Evolutionary conservation across 1,140 invertebrate species (phyloP), one percentile per base, ranked within the genome.

Genomic region (Zaprionus vittiger): DNA sequence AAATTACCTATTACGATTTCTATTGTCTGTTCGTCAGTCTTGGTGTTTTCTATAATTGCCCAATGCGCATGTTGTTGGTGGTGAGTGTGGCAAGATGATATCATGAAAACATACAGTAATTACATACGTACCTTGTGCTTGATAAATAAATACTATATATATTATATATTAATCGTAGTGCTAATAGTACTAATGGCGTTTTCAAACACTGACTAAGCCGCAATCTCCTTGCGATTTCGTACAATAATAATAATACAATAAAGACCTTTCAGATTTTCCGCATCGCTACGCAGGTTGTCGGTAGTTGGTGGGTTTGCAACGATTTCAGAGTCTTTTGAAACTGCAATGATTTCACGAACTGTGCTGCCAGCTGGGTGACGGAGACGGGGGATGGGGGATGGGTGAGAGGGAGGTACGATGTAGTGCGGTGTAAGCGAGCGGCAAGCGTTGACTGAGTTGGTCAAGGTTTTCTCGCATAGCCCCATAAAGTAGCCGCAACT

Each of bases 211-310:
- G 4, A 56, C 41, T 49, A 64, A 71, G 17, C 54, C 14, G 73
- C 60, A 75, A 64, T 75, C 67, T 75, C 34, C 73, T 59, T 75
- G 67, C 57, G 34, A 26, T 31, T 68, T 37, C 34, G 17, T 47
- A 60, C 28, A 59, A 44, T 38, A 15, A 60, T 38, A 15, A 60
- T 17, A 59, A 37, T 17, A 28, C 22, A 60, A 56, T 31, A 59
- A 56, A 80, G 78, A 80, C 77, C 83, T 89, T 73, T 89, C 78
- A 81, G 78, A 87, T 89, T 87, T 87, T 87, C 83, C 83, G 81
- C 81, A 70, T 89, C 71, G 77, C 62, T 81, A 73, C 76, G 67
- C 68, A 59, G 78, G 65, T 68, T 77, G 57, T 60, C 72, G 64
- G 37, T 61, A 57, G 67, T 65, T 44, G 65, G 57, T 61, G n/a